Conservation (phyloP, 2,888 invertebrate genomes). For the Chrysina gloriosa region DNA sequence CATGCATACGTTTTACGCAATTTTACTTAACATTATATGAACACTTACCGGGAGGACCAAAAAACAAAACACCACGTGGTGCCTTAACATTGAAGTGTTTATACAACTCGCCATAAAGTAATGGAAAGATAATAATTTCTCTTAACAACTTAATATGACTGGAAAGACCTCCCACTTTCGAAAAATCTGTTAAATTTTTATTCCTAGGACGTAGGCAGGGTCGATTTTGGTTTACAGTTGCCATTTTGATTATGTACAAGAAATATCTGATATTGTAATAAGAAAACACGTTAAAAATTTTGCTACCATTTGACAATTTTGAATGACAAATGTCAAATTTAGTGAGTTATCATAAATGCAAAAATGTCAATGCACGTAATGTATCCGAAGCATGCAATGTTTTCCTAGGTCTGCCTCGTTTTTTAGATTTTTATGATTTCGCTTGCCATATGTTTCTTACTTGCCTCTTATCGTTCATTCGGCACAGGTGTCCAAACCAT, state of each 20-base stretch:
- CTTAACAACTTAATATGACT: constrained; percentile 59
- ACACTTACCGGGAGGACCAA: constrained; percentile 60
- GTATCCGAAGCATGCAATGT: too few relatives aligned
- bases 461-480: too few relatives aligned
- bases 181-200: constrained; percentile 55
- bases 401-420: too few relatives aligned
- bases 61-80: constrained; percentile 61
- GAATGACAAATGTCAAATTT: constrained; percentile 14
- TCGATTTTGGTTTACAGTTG: constrained; percentile 43
- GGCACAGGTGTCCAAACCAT: too few relatives aligned
- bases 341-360: neutral
- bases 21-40: constrained; percentile 15
- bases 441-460: neutral
- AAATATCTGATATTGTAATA: neutral
- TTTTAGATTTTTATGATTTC: neutral
- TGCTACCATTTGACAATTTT: constrained; percentile 10
- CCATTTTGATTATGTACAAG: constrained; percentile 24
- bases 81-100: constrained; percentile 61
- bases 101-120: constrained; percentile 60
- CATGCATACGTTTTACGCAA: too few relatives aligned
- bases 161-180: constrained; percentile 60
- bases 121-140: constrained; percentile 60
- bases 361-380: constrained; percentile 11
- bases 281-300: constrained; percentile 25
- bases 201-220: constrained; percentile 22